Evolutionary conservation across 2,113 vertebrate species (phyloP).

Genomic region (Elephantulus edwardii): DNA sequence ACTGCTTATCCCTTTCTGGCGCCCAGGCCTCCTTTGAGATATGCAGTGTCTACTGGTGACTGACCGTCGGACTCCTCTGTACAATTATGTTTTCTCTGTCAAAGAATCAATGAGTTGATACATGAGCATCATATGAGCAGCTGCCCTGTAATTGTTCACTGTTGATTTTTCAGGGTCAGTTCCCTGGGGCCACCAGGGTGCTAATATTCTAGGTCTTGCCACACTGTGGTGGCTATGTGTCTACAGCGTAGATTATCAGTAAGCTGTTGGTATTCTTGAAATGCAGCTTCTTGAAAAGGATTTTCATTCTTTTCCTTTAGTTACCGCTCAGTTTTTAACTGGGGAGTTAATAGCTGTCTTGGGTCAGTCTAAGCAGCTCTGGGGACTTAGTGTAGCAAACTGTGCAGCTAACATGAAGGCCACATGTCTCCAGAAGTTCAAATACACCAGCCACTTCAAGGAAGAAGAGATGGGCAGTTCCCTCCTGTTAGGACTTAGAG

Average conservation of each 20-base stretch:
- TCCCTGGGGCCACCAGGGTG: background rate
- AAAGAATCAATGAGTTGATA: background rate
- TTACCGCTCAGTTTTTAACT: background rate
- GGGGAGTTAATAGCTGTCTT: background rate
- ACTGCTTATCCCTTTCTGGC: rapidly evolving
- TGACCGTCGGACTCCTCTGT: background rate
- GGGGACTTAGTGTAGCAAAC: too few species aligned
- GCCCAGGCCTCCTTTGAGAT: background rate
- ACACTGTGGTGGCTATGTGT: background rate
- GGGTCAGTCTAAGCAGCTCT: too few species aligned
- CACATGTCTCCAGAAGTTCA: too few species aligned
- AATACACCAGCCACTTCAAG: too few species aligned
- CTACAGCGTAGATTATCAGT: background rate
- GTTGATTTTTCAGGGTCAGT: background rate
- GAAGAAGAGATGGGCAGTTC: too few species aligned
- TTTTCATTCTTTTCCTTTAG: background rate
- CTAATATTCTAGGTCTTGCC: background rate
- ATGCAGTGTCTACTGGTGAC: too few species aligned
- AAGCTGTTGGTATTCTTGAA: background rate
- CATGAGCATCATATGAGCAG: background rate
- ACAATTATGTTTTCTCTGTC: background rate
- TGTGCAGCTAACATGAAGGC: too few species aligned
- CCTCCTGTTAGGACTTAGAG: too few species aligned
- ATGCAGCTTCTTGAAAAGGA: background rate
- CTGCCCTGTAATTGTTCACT: background rate